Evolutionary conservation across 2,888 invertebrate genomes (phyloP), one percentile per base, ranked within the genome.

Genomic region (Gnatocerus cornutus): DNA sequence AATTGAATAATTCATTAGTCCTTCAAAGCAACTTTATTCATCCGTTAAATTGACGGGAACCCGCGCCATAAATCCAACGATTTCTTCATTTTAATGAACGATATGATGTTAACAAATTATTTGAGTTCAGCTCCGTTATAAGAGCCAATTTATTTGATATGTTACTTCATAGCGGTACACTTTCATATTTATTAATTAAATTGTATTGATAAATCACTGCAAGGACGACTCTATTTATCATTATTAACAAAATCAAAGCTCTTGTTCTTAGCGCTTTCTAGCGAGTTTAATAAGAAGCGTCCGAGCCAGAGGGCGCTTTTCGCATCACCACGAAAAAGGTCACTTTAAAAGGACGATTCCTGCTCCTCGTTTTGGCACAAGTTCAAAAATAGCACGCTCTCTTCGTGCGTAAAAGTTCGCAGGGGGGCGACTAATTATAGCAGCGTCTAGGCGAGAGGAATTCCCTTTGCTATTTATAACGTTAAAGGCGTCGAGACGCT

Each of bases 391-490:
- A 41, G 4, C 9, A 56, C 13, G 10, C 14, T 16, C 9, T 45
- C 45, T 37, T 52, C 63, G 70, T 67, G 67, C 46, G 68, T 68
- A 71, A 75, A 73, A 76, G 77, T 80, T 80, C 76, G 80, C 80
- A 75, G 80, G 80, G 77, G 80, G 79, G 77, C 74, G 69, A 67
- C 76, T 77, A 77, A 75, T 76, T 70, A 72, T 78, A 78, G 78
- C 71, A 53, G 67, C 73, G 76, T 76, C 78, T 76, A 74, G 71
- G 67, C 74, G 72, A 77, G 71, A 76, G 78, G 79, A 78, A 81
- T 79, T 81, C 79, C 77, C 68, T 77, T 72, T 67, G 67, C 75
- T 80, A 80, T 81, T 79, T 81, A 74, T 76, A 79, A 73, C 6
- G 70, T 77, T 75, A 65, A 72, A 68, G 53, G 77, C 79, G 75